Evolutionary conservation across 2,888 invertebrate genomes (phyloP), one percentile per base, ranked within the genome.

Genomic region (Pyrochroa serraticornis): DNA sequence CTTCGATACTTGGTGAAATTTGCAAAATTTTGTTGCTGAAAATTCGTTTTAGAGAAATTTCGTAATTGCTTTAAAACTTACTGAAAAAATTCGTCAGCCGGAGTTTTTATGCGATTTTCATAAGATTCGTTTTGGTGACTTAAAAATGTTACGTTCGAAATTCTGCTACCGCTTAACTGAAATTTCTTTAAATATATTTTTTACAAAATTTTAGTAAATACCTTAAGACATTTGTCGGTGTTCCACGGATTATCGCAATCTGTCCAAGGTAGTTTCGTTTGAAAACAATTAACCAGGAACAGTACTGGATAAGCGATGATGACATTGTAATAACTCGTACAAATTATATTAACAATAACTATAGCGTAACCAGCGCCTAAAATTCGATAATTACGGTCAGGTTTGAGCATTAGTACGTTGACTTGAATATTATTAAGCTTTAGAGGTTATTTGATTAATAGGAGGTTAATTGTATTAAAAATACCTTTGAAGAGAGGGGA

Each of bases 311-410:
- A 95, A 0, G 93, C 85, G 75, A 94, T 86, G 39, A 95, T 87
- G 0, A 93, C 88, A 54, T 93, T 90, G 79, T 93, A 95, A 79
- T 93, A 95, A 63, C 86, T 85, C 50, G 90, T 88, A 52, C 91
- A 87, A 79, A 94, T 89, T 51, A 91, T 80, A 65, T 95, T 94
- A 64, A 93, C 85, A 48, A 94, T 79, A 2, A 92, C 83, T 31
- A 90, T 89, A 0, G 94, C 92, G 71, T 90, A 92, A 1, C 95
- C 95, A 8, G 92, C 91, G 45, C 95, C 94, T 94, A 75, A 51
- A 75, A 77, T 66, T n/a, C 9, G 58, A 32, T 8, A 8, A 38
- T 3, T 38, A 12, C 7, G 5, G 5, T 22, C 22, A 22, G 5
- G 22, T 22, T 22, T 22, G 3, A 22, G 22, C 22, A 22, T 2